These are phyloP conservation scores for Limnephilus auricula DNA, from an alignment of 2,888 invertebrate genomes.

Conservation along the genomic window DNA sequence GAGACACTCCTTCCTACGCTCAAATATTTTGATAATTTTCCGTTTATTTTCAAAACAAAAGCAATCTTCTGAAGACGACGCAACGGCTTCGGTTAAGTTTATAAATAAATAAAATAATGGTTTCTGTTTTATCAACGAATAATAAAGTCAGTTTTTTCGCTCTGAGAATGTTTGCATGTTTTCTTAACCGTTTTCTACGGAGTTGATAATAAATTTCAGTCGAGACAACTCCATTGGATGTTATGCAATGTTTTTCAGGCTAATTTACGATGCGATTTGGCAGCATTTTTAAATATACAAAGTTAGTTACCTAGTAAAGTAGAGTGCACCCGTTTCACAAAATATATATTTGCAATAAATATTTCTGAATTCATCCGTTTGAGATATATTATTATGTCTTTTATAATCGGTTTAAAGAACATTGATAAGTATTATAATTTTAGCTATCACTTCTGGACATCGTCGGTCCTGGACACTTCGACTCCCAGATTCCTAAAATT, in stretches of 20 bases:
- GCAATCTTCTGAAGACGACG: not conserved
- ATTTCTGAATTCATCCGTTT: not conserved
- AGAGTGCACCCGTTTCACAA: not conserved
- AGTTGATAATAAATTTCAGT: not conserved
- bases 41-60: not conserved
- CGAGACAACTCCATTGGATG: not conserved
- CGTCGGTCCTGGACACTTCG: too few species aligned
- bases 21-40: not conserved
- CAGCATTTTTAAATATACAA: not conserved
- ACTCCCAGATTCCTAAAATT: too few species aligned
- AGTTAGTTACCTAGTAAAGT: not conserved
- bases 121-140: not conserved
- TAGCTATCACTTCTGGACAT: too few species aligned
- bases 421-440: too few species aligned
- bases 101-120: not conserved
- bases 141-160: not conserved
- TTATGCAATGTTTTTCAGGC: not conserved
- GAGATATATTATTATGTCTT: not conserved
- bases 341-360: not conserved
- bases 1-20: not conserved
- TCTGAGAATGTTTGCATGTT: not conserved
- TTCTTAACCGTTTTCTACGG: not conserved
- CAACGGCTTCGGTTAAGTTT: not conserved
- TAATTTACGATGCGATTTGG: not conserved
- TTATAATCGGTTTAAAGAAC: not conserved